Percentiles rank a stretch among this genome's conserved stretches.
These are phyloP conservation scores for Napeogenes sylphis DNA, from an alignment of 2,888 invertebrate genomes.

Conservation along the genomic window DNA sequence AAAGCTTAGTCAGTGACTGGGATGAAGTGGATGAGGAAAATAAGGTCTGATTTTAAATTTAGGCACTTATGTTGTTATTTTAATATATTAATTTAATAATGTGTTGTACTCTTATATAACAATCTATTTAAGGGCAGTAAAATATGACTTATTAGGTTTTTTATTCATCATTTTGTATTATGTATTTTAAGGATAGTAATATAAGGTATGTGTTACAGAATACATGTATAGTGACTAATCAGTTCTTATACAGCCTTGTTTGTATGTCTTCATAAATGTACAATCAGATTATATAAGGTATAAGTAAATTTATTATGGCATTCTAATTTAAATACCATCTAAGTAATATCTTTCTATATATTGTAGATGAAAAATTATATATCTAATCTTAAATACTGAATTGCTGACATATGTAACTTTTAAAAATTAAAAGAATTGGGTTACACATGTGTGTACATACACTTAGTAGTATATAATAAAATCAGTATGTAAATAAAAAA, in stretches of 20 bases:
- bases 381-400: no score
- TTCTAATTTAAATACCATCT: no score
- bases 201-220: background rate
- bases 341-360: no score
- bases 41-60: slow-evolving; percentile 22
- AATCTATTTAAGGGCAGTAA: background rate
- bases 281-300: no score
- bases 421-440: no score
- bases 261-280: background rate
- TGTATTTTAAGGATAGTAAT: slow-evolving; percentile 1
- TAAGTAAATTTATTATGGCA: no score
- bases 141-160: background rate
- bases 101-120: background rate
- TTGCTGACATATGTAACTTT: no score
- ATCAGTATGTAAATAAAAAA: no score
- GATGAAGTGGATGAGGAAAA: slow-evolving; percentile 64
- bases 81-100: background rate
- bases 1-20: slow-evolving; percentile 73
- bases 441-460: no score
- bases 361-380: no score
- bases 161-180: slow-evolving; percentile 5
- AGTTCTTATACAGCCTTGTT: background rate
- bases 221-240: background rate
- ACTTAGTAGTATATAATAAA: no score
- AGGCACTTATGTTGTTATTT: background rate